A percentile compares a stretch with the other conserved stretches of the same genome.
These are phyloP conservation scores for Ardeotis arabs DNA, from an alignment of 2,113 vertebrate species.

Conservation along the genomic window DNA sequence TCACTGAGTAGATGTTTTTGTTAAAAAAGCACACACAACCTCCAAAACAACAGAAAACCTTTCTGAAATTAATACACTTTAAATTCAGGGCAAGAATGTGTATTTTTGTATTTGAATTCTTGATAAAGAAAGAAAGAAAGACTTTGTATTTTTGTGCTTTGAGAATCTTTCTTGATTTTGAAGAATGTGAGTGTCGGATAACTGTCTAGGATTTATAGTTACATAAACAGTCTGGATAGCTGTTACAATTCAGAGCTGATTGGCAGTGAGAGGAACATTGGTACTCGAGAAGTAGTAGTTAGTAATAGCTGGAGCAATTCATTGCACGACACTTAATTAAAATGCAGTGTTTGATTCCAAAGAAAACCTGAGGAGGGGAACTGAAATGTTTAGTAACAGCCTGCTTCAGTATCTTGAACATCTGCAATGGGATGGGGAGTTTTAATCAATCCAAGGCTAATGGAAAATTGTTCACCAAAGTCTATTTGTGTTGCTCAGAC, in stretches of 20 bases:
- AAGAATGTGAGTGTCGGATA: background rate
- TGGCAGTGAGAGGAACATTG: background rate
- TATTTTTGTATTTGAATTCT: background rate
- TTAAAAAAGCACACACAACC: background rate
- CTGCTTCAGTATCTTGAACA: background rate
- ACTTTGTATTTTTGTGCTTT: background rate
- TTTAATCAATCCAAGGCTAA: background rate
- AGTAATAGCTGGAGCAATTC: background rate
- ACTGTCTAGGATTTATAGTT: background rate
- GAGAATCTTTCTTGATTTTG: background rate
- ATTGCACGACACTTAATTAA: rapidly evolving
- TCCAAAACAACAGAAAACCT: background rate
- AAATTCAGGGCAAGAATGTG: background rate
- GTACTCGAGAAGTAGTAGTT: background rate
- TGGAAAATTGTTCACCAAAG: background rate
- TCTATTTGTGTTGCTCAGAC: background rate
- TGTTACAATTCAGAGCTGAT: background rate
- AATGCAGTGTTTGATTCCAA: background rate
- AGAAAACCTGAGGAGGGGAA: background rate
- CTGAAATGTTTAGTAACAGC: background rate
- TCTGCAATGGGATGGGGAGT: background rate
- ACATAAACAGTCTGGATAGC: background rate
- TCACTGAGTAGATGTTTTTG: background rate
- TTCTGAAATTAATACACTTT: background rate
- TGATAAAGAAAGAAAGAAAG: background rate